Base-by-base conservation (phyloP, 1,140 invertebrate species). In the Caenorhabditis tropicalis region DNA sequence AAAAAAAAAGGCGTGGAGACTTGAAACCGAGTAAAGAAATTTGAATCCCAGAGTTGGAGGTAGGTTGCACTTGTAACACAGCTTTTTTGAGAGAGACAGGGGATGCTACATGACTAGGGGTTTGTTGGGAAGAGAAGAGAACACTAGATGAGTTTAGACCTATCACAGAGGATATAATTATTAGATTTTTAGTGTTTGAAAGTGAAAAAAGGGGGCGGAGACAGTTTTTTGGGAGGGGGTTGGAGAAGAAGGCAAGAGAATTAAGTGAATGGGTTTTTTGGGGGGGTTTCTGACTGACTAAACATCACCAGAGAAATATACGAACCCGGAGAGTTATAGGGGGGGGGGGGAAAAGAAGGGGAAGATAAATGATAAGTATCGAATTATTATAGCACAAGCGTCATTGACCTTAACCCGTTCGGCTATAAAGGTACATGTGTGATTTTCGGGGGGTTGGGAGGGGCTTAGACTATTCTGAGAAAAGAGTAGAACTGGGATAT, bases 371-470 rank as follows among this genome's bases (percentile, higher is more conserved):
- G 65, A 74, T 74, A 74, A 74, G 65, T 74, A 74, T 74, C 65
- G 49, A 36, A 24, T 6, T 46, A 74, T 74, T 74, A 74, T 74
- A 74, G 65, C 65, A 74, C 65, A 74, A 74, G 65, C 65, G 36
- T 74, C 65, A 24, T 21, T 21, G 65, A 43, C 36, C n/a, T n/a
- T 46, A 74, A 74, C 65, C 65, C 65, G 65, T 74, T 74, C 36
- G n/a, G 65, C 65, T 74, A 74, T 74, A 74, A 74, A 74, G n/a
- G 33, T 74, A 74, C 65, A 74, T 74, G 65, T 74, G 15, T 46
- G 29, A 65, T 12, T 6, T 9, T 7, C 9, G 27, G 24, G 36
- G 36, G 65, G 15, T n/a, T 24, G 65, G 65, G 36, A 24, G 10
- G 27, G 39, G 65, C 29, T 10, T 24, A 33, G 65, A 74, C 60